phyloP scores from a whole-genome alignment of 2,113 vertebrate species.

The Epinephelus moara region DNA sequence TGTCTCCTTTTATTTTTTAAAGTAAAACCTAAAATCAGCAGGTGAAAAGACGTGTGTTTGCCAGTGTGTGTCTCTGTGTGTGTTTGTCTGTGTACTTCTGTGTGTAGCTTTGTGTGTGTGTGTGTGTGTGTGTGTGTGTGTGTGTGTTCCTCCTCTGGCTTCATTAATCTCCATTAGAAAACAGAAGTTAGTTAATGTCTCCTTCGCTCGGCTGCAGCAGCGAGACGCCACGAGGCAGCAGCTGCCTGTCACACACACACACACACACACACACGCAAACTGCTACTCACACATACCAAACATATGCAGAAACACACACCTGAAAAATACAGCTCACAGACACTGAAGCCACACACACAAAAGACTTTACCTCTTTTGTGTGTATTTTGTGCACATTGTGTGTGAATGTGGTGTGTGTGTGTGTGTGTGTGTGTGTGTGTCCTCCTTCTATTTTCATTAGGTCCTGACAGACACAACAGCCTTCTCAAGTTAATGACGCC shows the following conservation, averaged over 20 bases:
- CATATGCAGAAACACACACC: conserved; percentile 29
- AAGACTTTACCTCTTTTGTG: background rate
- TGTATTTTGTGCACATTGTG: conserved; percentile 1
- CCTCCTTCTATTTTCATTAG: conserved; percentile 78
- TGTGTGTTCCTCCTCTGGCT: conserved; percentile 63
- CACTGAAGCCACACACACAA: conserved; percentile 29
- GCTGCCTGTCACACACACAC: conserved; percentile 52
- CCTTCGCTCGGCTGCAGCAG: conserved; percentile 76
- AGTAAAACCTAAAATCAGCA: conserved; percentile 20
- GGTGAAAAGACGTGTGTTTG: conserved; percentile 20
- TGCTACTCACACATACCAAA: conserved; percentile 1
- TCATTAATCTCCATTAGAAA: conserved; percentile 88
- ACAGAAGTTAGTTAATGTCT: conserved; percentile 88
- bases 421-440: conserved; percentile 51
- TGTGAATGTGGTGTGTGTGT: conserved; percentile 5
- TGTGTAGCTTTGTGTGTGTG: conserved; percentile 21
- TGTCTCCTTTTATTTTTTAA: background rate
- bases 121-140: conserved; percentile 24
- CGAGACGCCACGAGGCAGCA: conserved; percentile 68
- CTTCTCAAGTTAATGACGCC: conserved; percentile 75
- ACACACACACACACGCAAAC: conserved; percentile 22
- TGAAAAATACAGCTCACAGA: conserved; percentile 15
- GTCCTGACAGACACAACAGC: conserved; percentile 77
- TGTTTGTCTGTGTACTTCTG: conserved; percentile 15
- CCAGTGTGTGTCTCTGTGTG: background rate